These are phyloP conservation scores for Neodontobutis hainanensis DNA, from an alignment of 2,113 vertebrate species.

Conservation along the genomic window DNA sequence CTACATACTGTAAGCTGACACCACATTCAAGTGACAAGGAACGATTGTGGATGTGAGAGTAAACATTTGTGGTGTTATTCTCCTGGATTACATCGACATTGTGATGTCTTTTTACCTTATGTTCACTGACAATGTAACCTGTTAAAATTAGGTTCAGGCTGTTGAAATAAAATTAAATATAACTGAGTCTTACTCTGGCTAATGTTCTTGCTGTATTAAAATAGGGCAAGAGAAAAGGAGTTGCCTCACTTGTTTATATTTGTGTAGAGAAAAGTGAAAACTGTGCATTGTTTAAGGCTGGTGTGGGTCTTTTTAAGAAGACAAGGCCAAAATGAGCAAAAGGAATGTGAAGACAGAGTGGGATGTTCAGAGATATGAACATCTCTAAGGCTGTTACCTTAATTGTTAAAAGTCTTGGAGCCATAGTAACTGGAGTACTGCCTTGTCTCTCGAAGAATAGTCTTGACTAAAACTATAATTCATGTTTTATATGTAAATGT, in stretches of 20 bases:
- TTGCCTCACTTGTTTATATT: conserved; percentile 5
- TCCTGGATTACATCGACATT: conserved; percentile 32
- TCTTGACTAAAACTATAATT: conserved; percentile 40
- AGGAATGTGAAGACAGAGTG: background rate
- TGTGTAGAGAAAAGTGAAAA: conserved; percentile 32
- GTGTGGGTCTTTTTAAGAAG: conserved; percentile 24
- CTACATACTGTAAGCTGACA: conserved; percentile 37
- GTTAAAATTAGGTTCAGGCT: conserved; percentile 18
- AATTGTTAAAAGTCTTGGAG: conserved; percentile 37
- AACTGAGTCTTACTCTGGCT: conserved; percentile 26
- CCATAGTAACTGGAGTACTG: conserved; percentile 45
- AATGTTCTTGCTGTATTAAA: conserved; percentile 8
- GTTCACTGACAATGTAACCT: conserved; percentile 12
- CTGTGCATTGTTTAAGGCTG: conserved; percentile 36
- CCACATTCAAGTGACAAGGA: conserved; percentile 27
- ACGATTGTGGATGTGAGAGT: conserved; percentile 33
- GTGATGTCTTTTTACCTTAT: conserved; percentile 29
- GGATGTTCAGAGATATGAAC: conserved; percentile 35
- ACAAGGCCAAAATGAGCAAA: conserved; percentile 19
- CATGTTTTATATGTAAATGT: conserved; percentile 73
- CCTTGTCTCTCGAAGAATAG: conserved; percentile 55
- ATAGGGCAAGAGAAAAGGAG: conserved; percentile 8
- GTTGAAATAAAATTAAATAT: background rate
- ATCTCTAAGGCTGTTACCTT: conserved; percentile 40
- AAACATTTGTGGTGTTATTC: conserved; percentile 41